Base-by-base conservation (phyloP, 2,797 vertebrate species). In the Spondyliosoma cantharus region DNA sequence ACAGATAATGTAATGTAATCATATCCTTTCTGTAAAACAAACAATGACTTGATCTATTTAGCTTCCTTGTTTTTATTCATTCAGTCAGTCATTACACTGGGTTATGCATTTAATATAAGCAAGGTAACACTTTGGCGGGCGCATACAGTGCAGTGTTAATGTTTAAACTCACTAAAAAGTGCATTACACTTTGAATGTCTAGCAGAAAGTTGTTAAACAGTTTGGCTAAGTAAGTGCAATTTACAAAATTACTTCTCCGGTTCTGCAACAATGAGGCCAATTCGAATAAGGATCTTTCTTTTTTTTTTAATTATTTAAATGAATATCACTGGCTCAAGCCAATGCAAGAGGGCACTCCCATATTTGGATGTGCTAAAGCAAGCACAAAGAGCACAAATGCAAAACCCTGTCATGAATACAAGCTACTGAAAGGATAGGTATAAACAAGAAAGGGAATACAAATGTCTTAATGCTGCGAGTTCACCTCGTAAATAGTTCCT, bases 301-400 rank as follows among this genome's bases (percentile, higher is more conserved):
- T 78, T 53, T 49, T 37, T 70, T 57, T 64, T 50, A 70, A 84
- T 82, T 74, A 86, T 78, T 78, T 52, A 81, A 85, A 87, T 78
- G 45, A 81, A 71, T 59, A 68, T 82, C n/a, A 46, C 20, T 54
- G 29, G 45, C 22, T 82, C 59, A 78, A 82, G 37, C 32, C 25
- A 20, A 22, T 64, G 9, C 52, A 71, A 60, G n/a, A 71, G n/a
- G 63, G 11, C 42, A 57, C 37, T 74, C n/a, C 48, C 16, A 69
- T 56, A 62, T 72, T 56, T 80, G 58, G 19, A 78, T 37, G 3
- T 1, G 12, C 50, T 24, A 77, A 80, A 42, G 45, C 5, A 65
- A 68, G 42, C 16, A 17, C 54, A 45, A 66, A 43, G 16, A 24
- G 20, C 9, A 16, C 25, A 2, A 7, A 11, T 69, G 50, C 3